These are phyloP conservation scores for Cheilosia soror DNA, from an alignment of 2,888 invertebrate species.

Conservation along the genomic window DNA sequence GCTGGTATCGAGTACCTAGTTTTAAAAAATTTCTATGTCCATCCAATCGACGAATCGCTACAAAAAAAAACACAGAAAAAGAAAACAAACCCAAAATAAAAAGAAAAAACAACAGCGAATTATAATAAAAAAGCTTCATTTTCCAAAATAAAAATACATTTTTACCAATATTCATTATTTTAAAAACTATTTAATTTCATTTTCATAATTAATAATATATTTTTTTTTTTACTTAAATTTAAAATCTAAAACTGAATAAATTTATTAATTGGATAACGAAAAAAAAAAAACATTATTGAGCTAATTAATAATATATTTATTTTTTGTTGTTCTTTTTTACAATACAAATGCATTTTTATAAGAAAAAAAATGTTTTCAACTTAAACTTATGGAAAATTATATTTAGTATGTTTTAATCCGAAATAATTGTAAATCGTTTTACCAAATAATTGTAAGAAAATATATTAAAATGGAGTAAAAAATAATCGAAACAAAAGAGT, in stretches of 20 bases:
- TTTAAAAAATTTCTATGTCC: background rate
- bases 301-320: conserved; percentile 60
- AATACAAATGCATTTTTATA: conserved; percentile 72
- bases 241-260: conserved; percentile 80
- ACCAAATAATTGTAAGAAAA: conserved; percentile 30
- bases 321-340: conserved; percentile 58
- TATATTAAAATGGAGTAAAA: conserved; percentile 33
- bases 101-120: conserved; percentile 59
- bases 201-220: conserved; percentile 75
- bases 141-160: conserved; percentile 71
- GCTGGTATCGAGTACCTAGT: too few species aligned
- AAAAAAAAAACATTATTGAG: conserved; percentile 78
- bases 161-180: conserved; percentile 80
- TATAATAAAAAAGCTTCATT: conserved; percentile 64
- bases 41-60: background rate
- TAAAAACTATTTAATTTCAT: conserved; percentile 80
- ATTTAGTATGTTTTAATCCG: conserved; percentile 5
- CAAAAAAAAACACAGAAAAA: background rate
- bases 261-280: conserved; percentile 80
- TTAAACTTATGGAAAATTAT: conserved; percentile 56
- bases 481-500: conserved; percentile 27
- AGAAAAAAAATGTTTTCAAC: conserved; percentile 47
- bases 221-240: conserved; percentile 77
- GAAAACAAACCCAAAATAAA: background rate
- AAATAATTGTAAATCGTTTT: conserved; percentile 23